Base-by-base conservation (phyloP, 2,888 invertebrate genomes). In the Xylota sylvarum region DNA sequence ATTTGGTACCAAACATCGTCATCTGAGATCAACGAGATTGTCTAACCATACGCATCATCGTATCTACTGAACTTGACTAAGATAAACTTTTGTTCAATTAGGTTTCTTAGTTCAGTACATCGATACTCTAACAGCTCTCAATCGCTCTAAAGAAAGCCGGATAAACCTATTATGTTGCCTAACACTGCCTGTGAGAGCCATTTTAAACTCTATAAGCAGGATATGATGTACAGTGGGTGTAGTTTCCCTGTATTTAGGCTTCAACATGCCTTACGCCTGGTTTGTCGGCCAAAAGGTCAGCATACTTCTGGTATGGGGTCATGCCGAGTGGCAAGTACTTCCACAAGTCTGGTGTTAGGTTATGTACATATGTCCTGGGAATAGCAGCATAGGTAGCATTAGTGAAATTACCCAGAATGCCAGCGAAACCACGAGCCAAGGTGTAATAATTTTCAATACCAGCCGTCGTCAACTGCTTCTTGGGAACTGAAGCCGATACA, bases 401-500 rank as follows among this genome's bases (percentile, higher is more conserved):
- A 73, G 99, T 99, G 90, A 99, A 99, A 94, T 99, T 99, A 90
- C 99, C 99, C 88, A 99, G 95, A 5, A 99, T 99, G 83, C 98
- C 98, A 86, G 99, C 99, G 48, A 98, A 98, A 65, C 99, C 99
- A 92, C 98, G 95, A 67, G 99, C 98, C 6, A 98, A 98, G 6
- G 99, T 99, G 93, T 99, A 99, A 93, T 99, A 99, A 94, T 99
- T 99, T 92, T 99, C 98, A 92, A 99, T 99, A 93, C 99, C 99
- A 92, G 99, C 99, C 99, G 99, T 99, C 92, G 97, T 97, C 89
- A 99, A 94, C 84, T 99, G 94, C 93, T 99, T 99, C 94, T 99
- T 99, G 27, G 99, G 99, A 1, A 99, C 99, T 60, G 99, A 99
- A 43, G 99, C 99, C 73, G 98, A 98, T 81, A 99, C 99, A 93